Percentiles rank a stretch among this genome's conserved stretches.
Evolutionary conservation across 2,888 invertebrate genomes (phyloP).

Genomic region (Coleophora deauratella): DNA sequence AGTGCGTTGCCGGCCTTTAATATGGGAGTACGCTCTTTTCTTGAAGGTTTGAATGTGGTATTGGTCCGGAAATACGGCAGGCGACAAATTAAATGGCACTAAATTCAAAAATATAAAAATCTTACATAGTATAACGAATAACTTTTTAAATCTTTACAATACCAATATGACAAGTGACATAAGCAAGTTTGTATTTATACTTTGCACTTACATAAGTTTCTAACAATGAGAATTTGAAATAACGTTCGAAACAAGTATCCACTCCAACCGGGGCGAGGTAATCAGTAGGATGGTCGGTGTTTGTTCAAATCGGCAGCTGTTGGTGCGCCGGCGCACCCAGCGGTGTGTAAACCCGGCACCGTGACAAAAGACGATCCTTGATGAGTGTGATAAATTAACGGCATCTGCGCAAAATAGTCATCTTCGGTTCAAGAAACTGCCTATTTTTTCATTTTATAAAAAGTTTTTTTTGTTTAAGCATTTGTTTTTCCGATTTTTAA

Average conservation of each 20-base stretch:
- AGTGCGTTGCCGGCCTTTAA: too few species aligned
- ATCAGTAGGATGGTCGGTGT: conserved; percentile 24
- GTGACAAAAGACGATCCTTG: conserved; percentile 52
- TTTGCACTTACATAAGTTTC: too few species aligned
- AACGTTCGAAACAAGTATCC: conserved; percentile 20
- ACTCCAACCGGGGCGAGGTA: conserved; percentile 1
- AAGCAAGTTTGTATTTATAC: too few species aligned
- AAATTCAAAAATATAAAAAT: too few species aligned
- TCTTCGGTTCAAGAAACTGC: background rate
- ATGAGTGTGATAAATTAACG: conserved; percentile 57
- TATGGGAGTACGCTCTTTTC: too few species aligned
- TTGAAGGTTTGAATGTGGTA: too few species aligned
- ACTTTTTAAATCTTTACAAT: too few species aligned
- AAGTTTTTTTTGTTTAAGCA: background rate
- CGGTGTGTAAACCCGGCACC: conserved; percentile 44
- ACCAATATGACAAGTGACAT: too few species aligned
- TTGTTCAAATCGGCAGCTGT: conserved; percentile 62
- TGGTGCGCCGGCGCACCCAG: conserved; percentile 40
- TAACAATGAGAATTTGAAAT: background rate
- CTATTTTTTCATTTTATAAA: background rate
- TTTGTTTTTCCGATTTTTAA: too few species aligned
- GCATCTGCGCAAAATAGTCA: conserved; percentile 15
- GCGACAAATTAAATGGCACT: too few species aligned
- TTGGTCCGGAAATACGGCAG: too few species aligned
- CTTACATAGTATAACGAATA: too few species aligned